Evolutionary conservation across 1,140 invertebrate species (phyloP), one percentile per base, ranked within the genome.

Genomic region (Araneus ventricosus): DNA sequence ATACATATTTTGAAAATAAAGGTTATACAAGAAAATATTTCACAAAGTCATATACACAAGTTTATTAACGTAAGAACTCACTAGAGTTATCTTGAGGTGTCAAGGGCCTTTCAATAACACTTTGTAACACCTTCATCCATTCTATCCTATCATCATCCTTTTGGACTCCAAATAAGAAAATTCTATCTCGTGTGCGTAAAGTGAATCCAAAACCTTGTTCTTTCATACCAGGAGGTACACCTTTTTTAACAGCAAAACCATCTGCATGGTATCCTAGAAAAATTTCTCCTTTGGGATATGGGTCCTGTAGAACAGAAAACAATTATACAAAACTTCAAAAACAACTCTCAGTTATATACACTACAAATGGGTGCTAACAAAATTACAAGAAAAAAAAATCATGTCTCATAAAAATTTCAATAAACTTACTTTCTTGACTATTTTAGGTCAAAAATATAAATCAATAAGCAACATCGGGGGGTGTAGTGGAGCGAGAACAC

Each of bases 231-330:
- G 96, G 95, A 24, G 97, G 96, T 39, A 94, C 96, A 96, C 95
- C 96, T 92, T 93, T 97, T 96, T 37, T 95, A 0, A 98, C 96
- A 82, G 96, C 96, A 95, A 97, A 98, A 4, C 97, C 97, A 94
- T 97, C 97, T 88, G 97, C 96, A 95, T 96, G 96, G 94, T 98
- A 96, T 17, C 98, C 97, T 94, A 99, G 96, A 95, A 98, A 98
- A 93, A 99, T 97, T 96, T 99, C 98, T 91, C 98, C 98, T 96
- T 98, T 98, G 0, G 98, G 97, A 96, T 97, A 97, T 1, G 98
- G 97, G 95, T 98, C 97, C 96, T 97, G 94, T 10, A 95, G 94
- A 39, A 94, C 39, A 63, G 87, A 86, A 94, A 59, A 59, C 91
- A 10, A 75, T 20, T 67, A 67, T 0, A 10, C n/a, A 14, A 67